Evolutionary conservation across 1,140 invertebrate genomes (phyloP).

Genomic region (Andricus grossulariae): DNA sequence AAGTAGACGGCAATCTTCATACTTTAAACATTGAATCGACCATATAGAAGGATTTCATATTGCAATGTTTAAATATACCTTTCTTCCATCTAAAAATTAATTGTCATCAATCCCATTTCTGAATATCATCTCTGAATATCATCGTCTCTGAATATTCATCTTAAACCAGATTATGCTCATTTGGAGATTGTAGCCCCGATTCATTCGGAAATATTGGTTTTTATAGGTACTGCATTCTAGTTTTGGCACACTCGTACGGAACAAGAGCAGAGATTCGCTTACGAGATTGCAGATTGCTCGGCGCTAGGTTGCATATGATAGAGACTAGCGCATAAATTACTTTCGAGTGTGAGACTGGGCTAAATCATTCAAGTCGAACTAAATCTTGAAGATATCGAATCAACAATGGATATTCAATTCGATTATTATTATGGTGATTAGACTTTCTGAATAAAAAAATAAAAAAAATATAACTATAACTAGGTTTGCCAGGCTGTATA

Average conservation of each 20-base stretch:
- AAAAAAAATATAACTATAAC: too few relatives aligned
- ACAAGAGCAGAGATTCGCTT: constrained; percentile 12
- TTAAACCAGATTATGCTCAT: not conserved
- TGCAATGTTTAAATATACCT: too few relatives aligned
- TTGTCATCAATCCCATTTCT: too few relatives aligned
- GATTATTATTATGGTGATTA: too few relatives aligned
- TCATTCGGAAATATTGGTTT: constrained; percentile 2
- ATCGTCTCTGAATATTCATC: too few relatives aligned
- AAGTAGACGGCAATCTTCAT: too few relatives aligned
- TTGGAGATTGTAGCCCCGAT: not conserved
- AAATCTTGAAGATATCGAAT: not conserved
- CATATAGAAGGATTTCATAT: too few relatives aligned
- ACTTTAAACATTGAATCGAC: too few relatives aligned
- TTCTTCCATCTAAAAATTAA: too few relatives aligned
- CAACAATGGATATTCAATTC: not conserved
- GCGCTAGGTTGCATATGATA: not conserved
- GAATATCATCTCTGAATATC: too few relatives aligned
- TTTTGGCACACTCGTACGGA: constrained; percentile 2
- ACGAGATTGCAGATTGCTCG: constrained; percentile 9
- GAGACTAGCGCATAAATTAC: not conserved
- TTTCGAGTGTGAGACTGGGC: not conserved
- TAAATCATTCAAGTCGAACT: not conserved
- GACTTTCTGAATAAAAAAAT: too few relatives aligned
- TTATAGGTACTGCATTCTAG: constrained; percentile 9
- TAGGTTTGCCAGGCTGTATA: too few relatives aligned